phyloP scores from a whole-genome alignment of 2,888 invertebrate species.

The Frankliniella intonsa region DNA sequence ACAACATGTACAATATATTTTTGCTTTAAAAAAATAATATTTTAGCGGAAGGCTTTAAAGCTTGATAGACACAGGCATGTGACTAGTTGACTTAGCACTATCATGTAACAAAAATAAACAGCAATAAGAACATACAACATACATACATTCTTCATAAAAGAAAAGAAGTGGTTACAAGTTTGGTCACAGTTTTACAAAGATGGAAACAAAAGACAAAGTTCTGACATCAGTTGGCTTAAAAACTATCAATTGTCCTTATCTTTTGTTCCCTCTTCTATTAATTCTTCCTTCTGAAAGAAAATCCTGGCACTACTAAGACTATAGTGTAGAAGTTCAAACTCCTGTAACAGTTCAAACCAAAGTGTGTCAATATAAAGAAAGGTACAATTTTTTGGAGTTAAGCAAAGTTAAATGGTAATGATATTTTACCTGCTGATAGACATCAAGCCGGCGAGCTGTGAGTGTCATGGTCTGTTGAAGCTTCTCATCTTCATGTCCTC shows the following conservation, averaged over 20 bases:
- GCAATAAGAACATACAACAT: too few species aligned
- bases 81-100: too few species aligned
- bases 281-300: slow-evolving; percentile 64
- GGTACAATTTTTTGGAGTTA: slow-evolving; percentile 27
- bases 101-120: too few species aligned
- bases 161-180: too few species aligned
- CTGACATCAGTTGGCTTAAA: too few species aligned
- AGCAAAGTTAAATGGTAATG: slow-evolving; percentile 27
- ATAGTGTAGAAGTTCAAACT: slow-evolving; percentile 86
- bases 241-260: not conserved
- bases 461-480: slow-evolving; percentile 87
- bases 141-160: too few species aligned
- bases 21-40: too few species aligned
- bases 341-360: slow-evolving; percentile 55
- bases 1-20: too few species aligned
- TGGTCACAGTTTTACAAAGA: too few species aligned
- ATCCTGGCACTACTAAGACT: slow-evolving; percentile 91
- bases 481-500: slow-evolving; percentile 69
- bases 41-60: too few species aligned
- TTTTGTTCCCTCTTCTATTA: not conserved
- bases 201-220: too few species aligned
- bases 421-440: slow-evolving; percentile 55
- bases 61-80: too few species aligned
- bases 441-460: slow-evolving; percentile 77
- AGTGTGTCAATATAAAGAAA: not conserved